These are phyloP conservation scores for Amphiprion percula DNA, from an alignment of 2,113 vertebrate genomes.

Conservation along the genomic window DNA sequence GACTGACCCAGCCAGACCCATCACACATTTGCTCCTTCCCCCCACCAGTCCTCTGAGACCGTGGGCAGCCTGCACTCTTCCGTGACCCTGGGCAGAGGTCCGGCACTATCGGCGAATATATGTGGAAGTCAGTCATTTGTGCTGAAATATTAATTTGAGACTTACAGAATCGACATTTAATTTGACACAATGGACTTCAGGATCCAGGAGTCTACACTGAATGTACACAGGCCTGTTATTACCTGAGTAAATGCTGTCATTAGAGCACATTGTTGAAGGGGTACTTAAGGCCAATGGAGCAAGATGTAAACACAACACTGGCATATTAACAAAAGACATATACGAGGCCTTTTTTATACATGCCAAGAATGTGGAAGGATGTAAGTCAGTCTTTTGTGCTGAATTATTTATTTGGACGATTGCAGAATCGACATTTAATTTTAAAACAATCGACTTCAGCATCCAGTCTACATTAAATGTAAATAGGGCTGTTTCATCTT, in stretches of 20 bases:
- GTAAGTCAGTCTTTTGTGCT: too few relatives aligned
- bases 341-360: too few relatives aligned
- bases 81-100: constrained; percentile 57
- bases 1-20: constrained; percentile 71
- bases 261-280: too few relatives aligned
- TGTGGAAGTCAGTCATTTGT: constrained; percentile 48
- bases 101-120: constrained; percentile 57
- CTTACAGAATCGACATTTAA: constrained; percentile 17
- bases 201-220: background rate
- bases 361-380: too few relatives aligned
- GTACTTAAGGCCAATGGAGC: too few relatives aligned
- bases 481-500: background rate
- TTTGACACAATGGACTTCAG: constrained; percentile 5
- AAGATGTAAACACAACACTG: too few relatives aligned
- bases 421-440: too few relatives aligned
- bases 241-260: background rate
- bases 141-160: constrained; percentile 68
- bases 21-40: constrained; percentile 53
- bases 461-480: too few relatives aligned
- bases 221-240: background rate
- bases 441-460: too few relatives aligned
- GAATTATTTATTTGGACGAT: too few relatives aligned
- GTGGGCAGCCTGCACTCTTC: constrained; percentile 44
- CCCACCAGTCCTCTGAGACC: constrained; percentile 43
- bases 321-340: too few relatives aligned